Evolutionary conservation across 2,797 vertebrate species (phyloP).

Genomic region (Ceryle rudis): DNA sequence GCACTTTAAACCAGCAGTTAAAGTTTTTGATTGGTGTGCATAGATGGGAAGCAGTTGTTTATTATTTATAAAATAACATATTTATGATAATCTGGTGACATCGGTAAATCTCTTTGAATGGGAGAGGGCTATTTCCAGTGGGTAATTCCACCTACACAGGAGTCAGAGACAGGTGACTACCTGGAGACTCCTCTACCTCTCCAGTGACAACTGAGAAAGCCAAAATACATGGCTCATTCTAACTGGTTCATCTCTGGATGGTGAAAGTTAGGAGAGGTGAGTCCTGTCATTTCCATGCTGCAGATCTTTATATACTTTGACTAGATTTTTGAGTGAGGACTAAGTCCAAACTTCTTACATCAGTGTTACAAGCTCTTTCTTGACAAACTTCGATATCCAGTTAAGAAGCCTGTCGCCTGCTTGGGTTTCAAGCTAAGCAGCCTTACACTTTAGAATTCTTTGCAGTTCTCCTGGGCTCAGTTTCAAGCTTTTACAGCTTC

Average conservation of each 20-base stretch:
- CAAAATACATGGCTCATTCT: neutral
- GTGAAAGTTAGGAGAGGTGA: neutral
- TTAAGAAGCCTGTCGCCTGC: neutral
- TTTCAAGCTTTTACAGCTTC: neutral
- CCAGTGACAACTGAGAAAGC: neutral
- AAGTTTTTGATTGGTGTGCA: neutral
- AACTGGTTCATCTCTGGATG: neutral
- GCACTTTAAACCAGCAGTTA: neutral
- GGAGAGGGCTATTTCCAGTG: neutral
- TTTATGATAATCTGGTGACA: neutral
- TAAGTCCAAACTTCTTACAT: neutral
- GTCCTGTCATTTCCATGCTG: neutral
- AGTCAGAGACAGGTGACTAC: neutral
- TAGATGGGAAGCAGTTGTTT: neutral
- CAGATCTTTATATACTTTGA: neutral
- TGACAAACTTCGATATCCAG: neutral
- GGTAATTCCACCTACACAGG: neutral
- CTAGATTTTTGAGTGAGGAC: neutral
- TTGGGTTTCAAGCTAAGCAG: neutral
- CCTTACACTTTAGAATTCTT: neutral
- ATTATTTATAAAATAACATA: neutral
- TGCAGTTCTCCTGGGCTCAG: neutral
- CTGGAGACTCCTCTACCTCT: neutral
- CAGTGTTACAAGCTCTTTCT: rapidly evolving
- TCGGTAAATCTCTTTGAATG: neutral